These are phyloP conservation scores for Albula glossodonta DNA, from an alignment of 2,113 vertebrate species.

Conservation along the genomic window DNA sequence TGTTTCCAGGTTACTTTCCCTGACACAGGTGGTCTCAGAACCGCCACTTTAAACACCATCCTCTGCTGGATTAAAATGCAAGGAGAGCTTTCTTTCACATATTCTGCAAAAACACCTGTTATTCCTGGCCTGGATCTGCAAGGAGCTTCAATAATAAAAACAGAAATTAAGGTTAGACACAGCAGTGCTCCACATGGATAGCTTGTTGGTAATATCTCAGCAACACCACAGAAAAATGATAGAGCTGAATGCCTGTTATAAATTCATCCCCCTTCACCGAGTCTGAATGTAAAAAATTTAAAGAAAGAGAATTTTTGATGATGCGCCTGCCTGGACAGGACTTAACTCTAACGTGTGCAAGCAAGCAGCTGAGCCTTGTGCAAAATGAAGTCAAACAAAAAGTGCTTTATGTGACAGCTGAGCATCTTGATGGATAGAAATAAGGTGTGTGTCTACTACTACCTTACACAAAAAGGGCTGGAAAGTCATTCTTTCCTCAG, in stretches of 20 bases:
- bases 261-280: constrained; percentile 14
- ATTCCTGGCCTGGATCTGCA: neutral
- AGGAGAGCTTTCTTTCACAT: neutral
- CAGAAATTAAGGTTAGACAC: neutral
- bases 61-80: neutral
- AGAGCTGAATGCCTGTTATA: neutral
- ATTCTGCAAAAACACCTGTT: neutral
- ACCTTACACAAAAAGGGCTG: neutral
- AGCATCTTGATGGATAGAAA: neutral
- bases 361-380: neutral
- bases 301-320: constrained; percentile 3
- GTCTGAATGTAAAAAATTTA: neutral
- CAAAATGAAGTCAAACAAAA: neutral
- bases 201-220: neutral
- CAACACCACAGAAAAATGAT: neutral
- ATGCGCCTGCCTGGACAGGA: neutral
- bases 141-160: neutral
- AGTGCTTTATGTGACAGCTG: neutral
- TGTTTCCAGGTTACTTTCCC: neutral
- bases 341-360: neutral
- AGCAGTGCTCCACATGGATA: neutral
- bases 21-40: neutral
- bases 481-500: neutral
- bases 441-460: neutral
- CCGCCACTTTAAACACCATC: neutral